These are phyloP conservation scores for Fulica atra DNA, from an alignment of 2,113 vertebrate genomes.

Conservation along the genomic window DNA sequence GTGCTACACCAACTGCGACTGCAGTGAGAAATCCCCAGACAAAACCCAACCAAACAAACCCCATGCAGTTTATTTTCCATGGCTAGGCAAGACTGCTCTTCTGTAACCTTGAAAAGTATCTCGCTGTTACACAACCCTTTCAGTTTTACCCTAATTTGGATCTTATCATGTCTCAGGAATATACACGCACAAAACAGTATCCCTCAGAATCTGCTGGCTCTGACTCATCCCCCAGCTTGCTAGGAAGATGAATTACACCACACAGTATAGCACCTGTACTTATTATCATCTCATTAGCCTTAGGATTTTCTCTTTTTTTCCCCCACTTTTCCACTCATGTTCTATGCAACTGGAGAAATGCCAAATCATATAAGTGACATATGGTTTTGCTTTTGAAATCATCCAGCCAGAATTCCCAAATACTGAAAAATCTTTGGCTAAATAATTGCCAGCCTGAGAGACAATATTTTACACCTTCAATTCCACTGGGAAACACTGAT, in stretches of 20 bases:
- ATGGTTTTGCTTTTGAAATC: slow-evolving; percentile 72
- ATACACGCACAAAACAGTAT: neutral
- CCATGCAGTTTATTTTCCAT: neutral
- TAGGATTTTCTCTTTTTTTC: neutral
- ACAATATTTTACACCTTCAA: slow-evolving; percentile 67
- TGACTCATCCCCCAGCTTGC: slow-evolving; percentile 17
- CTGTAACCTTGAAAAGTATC: neutral
- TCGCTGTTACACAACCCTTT: neutral
- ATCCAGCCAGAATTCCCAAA: slow-evolving; percentile 62
- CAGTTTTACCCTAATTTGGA: neutral
- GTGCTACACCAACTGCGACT: neutral
- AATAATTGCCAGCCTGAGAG: slow-evolving; percentile 65
- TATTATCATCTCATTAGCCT: slow-evolving; percentile 71
- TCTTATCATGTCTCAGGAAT: neutral
- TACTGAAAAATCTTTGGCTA: slow-evolving; percentile 59
- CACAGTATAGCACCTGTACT: slow-evolving; percentile 58
- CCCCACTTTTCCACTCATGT: slow-evolving; percentile 37
- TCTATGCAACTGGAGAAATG: slow-evolving; percentile 65
- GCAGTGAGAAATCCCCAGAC: neutral
- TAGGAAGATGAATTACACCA: slow-evolving; percentile 25
- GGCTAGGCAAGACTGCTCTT: neutral
- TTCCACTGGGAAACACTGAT: slow-evolving; percentile 42
- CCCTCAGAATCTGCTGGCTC: neutral
- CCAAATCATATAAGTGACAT: slow-evolving; percentile 69
- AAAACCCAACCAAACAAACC: neutral